Evolutionary conservation across 2,113 vertebrate species (phyloP).

Genomic region (Pterophyllum scalare): DNA sequence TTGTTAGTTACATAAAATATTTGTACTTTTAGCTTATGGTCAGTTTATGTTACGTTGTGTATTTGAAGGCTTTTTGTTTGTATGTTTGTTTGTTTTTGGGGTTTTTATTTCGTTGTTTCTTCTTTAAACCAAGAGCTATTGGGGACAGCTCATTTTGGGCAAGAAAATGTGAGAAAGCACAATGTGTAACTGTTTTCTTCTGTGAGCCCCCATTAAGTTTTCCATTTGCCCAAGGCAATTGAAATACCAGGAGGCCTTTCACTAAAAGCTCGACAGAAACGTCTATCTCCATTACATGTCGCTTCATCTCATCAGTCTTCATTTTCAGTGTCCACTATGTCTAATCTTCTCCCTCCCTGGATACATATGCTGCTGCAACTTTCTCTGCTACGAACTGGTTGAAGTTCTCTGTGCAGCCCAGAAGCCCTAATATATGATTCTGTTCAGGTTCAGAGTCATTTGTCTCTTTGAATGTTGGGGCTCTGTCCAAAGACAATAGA

Average conservation of each 20-base stretch:
- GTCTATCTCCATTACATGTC: slow-evolving; percentile 34
- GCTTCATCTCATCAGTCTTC: slow-evolving; percentile 49
- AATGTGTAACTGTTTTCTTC: slow-evolving; percentile 14
- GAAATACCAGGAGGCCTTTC: slow-evolving; percentile 38
- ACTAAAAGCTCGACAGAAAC: slow-evolving; percentile 14
- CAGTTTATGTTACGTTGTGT: neutral
- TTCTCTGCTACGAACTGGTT: slow-evolving; percentile 4
- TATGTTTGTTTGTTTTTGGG: too few relatives aligned
- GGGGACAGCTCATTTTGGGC: neutral
- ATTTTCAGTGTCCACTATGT: slow-evolving; percentile 27
- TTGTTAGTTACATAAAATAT: neutral
- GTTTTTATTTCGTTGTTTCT: too few relatives aligned
- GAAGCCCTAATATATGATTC: slow-evolving; percentile 9
- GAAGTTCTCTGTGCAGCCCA: slow-evolving; percentile 1
- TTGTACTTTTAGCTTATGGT: neutral
- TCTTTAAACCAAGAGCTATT: neutral
- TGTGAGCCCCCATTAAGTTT: slow-evolving; percentile 24
- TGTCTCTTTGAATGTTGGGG: slow-evolving; percentile 33
- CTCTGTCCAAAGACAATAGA: slow-evolving; percentile 9
- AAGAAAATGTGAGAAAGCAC: slow-evolving; percentile 22
- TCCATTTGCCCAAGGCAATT: slow-evolving; percentile 33
- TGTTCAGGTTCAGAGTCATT: slow-evolving; percentile 27
- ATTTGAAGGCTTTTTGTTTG: too few relatives aligned
- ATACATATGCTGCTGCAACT: neutral
- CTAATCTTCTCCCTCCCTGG: slow-evolving; percentile 1